Evolutionary conservation across 2,888 invertebrate genomes (phyloP).

Genomic region (Cataglyphis cursor): DNA sequence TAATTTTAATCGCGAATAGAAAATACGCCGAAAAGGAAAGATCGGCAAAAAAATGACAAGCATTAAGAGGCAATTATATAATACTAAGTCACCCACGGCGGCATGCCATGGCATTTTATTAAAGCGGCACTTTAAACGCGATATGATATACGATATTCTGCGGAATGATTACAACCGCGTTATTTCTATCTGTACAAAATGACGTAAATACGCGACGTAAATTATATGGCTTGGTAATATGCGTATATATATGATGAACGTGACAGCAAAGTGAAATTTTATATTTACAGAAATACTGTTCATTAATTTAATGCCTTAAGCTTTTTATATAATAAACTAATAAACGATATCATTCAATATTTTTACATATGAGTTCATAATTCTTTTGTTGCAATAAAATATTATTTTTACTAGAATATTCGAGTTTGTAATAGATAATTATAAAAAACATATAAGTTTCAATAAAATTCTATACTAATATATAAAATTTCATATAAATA

Average conservation of each 20-base stretch:
- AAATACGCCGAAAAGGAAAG: neutral
- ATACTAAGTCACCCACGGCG: constrained; percentile 66
- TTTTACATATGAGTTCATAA: neutral
- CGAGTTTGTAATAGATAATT: neutral
- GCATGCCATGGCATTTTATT: constrained; percentile 65
- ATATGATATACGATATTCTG: constrained; percentile 67
- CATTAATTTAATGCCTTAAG: neutral
- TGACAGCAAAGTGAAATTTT: neutral
- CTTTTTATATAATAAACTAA: neutral
- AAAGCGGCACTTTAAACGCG: constrained; percentile 68
- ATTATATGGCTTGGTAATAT: constrained; percentile 8
- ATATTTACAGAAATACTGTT: neutral
- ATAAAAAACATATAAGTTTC: neutral
- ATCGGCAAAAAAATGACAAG: constrained; percentile 44
- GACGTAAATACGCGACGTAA: constrained; percentile 13
- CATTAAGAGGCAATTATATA: constrained; percentile 72
- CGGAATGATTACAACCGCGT: constrained; percentile 57
- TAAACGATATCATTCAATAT: neutral
- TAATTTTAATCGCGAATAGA: constrained; percentile 27
- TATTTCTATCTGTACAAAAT: constrained; percentile 36
- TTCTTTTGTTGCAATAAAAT: neutral
- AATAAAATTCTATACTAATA: neutral
- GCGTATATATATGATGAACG: neutral
- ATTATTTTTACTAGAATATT: neutral
- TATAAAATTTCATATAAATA: neutral